phyloP scores from a whole-genome alignment of 2,113 vertebrate genomes.

The Pipra filicauda region DNA sequence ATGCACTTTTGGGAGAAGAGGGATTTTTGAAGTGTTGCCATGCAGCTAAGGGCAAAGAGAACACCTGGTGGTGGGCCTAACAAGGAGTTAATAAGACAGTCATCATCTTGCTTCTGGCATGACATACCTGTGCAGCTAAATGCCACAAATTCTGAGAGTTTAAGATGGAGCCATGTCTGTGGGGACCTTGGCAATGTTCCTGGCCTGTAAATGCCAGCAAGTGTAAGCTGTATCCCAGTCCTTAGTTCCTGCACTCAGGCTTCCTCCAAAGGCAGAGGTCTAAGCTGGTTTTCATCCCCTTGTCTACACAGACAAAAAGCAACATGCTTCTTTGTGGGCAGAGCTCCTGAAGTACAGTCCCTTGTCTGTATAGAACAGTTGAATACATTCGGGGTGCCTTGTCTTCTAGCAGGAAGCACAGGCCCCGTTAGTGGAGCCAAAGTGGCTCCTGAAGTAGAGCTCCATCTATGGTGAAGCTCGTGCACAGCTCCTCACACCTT shows the following conservation, averaged over 20 bases:
- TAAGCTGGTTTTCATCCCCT: not conserved
- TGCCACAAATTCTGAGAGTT: not conserved
- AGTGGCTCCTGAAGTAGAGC: not conserved
- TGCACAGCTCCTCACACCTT: not conserved
- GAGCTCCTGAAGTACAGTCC: not conserved
- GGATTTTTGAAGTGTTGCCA: not conserved
- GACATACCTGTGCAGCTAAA: not conserved
- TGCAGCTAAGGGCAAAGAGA: not conserved
- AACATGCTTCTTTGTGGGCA: not conserved
- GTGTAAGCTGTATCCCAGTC: not conserved
- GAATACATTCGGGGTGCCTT: rapidly evolving
- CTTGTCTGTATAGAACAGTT: too few relatives aligned
- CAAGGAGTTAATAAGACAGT: not conserved
- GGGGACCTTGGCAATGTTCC: not conserved
- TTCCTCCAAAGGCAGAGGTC: not conserved
- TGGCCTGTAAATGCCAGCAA: not conserved
- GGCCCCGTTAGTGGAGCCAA: not conserved
- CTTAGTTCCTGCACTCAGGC: too few relatives aligned
- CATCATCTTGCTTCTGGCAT: not conserved
- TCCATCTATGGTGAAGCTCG: rapidly evolving
- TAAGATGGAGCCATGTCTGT: not conserved
- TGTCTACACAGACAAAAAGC: rapidly evolving
- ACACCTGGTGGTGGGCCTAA: not conserved
- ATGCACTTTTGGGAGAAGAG: not conserved
- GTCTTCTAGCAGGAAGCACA: not conserved